phyloP scores from a whole-genome alignment of 2,113 vertebrate genomes.

The Notarius quadriscutis region DNA sequence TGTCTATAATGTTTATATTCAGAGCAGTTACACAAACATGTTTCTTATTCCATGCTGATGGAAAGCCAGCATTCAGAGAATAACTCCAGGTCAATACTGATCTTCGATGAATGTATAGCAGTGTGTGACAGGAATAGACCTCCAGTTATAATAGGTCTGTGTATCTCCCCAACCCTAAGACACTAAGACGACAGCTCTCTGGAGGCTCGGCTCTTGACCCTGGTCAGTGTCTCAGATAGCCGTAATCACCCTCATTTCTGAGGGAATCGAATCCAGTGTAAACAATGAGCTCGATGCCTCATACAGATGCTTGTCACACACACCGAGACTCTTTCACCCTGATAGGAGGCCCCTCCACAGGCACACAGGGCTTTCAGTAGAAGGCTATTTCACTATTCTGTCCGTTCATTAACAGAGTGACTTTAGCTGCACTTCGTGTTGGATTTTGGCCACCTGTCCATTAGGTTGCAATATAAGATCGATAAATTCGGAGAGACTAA shows the following conservation, averaged over 20 bases:
- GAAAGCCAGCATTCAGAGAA: constrained; percentile 16
- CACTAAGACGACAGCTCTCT: constrained; percentile 37
- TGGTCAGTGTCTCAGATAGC: constrained; percentile 43
- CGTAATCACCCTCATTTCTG: constrained; percentile 56
- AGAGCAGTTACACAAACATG: constrained; percentile 7
- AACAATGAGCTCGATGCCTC: constrained; percentile 50
- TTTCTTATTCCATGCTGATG: constrained; percentile 7
- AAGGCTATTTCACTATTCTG: constrained; percentile 40
- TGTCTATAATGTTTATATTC: constrained; percentile 11
- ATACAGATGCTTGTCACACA: constrained; percentile 60
- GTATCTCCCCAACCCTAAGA: constrained; percentile 36
- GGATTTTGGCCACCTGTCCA: constrained; percentile 32
- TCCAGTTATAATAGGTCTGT: constrained; percentile 42
- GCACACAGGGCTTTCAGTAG: constrained; percentile 34
- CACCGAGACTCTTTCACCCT: constrained; percentile 43
- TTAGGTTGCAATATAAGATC: constrained; percentile 22
- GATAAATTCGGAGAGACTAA: constrained; percentile 24
- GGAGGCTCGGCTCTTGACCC: constrained; percentile 52
- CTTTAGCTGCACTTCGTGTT: constrained; percentile 20
- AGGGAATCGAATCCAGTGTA: constrained; percentile 53
- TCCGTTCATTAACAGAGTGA: constrained; percentile 40
- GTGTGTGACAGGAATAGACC: constrained; percentile 44
- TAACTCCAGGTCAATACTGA: constrained; percentile 29
- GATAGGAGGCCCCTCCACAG: constrained; percentile 31
- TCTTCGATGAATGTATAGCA: constrained; percentile 38